phyloP scores from a whole-genome alignment of 1,140 invertebrate genomes.

The Sipha flava region DNA sequence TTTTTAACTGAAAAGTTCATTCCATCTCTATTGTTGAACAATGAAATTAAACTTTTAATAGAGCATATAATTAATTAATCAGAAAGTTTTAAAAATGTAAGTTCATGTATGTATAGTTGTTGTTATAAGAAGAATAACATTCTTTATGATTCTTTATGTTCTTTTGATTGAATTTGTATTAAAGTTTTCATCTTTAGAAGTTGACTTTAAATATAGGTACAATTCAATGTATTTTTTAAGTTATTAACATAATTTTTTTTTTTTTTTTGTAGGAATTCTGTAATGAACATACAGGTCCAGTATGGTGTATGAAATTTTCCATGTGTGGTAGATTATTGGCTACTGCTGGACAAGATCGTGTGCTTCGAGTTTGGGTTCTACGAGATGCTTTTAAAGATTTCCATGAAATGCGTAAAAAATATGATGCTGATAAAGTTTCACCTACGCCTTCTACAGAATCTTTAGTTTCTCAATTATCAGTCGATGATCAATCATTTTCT shows the following conservation, averaged over 20 bases:
- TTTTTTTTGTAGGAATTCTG: constrained; percentile 54
- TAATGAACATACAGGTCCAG: constrained; percentile 78
- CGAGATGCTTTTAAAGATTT: constrained; percentile 75
- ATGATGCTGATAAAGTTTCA: constrained; percentile 77
- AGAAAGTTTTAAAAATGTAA: too few species aligned
- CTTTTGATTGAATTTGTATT: too few species aligned
- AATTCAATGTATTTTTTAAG: background rate
- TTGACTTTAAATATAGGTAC: background rate
- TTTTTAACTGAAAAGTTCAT: too few species aligned
- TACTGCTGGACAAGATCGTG: constrained; percentile 90
- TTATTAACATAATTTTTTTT: background rate
- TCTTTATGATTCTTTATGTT: too few species aligned
- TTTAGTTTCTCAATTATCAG: constrained; percentile 65
- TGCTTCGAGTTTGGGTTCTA: constrained; percentile 88
- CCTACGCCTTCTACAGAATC: constrained; percentile 85
- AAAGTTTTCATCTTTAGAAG: too few species aligned
- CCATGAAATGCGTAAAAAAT: constrained; percentile 86
- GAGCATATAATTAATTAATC: too few species aligned
- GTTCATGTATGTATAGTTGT: too few species aligned
- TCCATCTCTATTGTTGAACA: too few species aligned
- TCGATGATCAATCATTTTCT: constrained; percentile 44
- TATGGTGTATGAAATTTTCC: constrained; percentile 99
- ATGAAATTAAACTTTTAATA: too few species aligned
- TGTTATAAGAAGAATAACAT: too few species aligned
- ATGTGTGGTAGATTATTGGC: constrained; percentile 85